Evolutionary conservation across 2,888 invertebrate species (phyloP).

Genomic region (Pantelozetes paolii): DNA sequence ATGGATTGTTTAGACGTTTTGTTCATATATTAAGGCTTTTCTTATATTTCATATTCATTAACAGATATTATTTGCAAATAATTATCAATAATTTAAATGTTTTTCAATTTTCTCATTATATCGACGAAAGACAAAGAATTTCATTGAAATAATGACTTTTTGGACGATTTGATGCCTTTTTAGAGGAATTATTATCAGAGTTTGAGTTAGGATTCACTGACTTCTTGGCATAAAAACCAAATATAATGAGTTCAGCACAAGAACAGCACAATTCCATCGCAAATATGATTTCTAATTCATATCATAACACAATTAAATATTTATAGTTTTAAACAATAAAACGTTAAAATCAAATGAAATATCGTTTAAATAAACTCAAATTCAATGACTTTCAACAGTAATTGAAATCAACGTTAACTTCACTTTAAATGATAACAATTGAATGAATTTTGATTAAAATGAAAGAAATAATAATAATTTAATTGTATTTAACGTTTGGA

Average conservation of each 20-base stretch:
- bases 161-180: background rate
- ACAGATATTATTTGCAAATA: too few species aligned
- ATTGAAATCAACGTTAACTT: too few species aligned
- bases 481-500: background rate
- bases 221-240: background rate
- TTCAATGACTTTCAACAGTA: too few species aligned
- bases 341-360: background rate
- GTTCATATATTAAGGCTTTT: background rate
- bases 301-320: background rate
- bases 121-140: background rate
- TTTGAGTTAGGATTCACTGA: background rate
- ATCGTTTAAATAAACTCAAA: too few species aligned
- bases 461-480: background rate
- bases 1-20: background rate
- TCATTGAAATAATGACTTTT: background rate
- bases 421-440: too few species aligned
- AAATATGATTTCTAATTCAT: background rate
- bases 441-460: too few species aligned
- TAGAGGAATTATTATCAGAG: background rate
- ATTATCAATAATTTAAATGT: too few species aligned
- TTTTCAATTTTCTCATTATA: background rate
- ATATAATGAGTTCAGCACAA: background rate
- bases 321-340: background rate
- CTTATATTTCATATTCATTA: background rate
- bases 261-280: constrained; percentile 11